Base-by-base conservation (phyloP, 2,113 vertebrate genomes). In the Sylvia atricapilla region DNA sequence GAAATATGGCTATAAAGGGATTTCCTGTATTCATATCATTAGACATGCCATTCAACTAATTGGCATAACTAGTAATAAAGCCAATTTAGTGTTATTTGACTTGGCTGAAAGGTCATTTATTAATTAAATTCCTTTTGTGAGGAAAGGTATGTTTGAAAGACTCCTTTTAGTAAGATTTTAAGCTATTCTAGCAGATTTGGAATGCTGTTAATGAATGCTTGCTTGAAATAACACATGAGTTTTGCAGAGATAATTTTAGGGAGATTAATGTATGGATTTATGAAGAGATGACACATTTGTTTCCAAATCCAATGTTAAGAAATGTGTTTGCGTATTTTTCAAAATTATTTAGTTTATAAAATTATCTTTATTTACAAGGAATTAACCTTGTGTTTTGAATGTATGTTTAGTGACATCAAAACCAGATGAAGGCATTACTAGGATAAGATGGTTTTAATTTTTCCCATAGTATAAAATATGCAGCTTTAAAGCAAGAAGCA, bases 21-120 rank as follows among this genome's bases (percentile, higher is more conserved):
- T 96, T 97, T 94, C 79, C 82, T 95, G 67, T 82, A 63, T 95
- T 93, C 75, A 44, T 91, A 60, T 91, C 33, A 64, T 80, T 80
- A 74, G 90, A 67, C 35, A 35, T 56, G 82, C 67, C 87, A 59
- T 94, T 95, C 92, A 92, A 59, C 33, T 88, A 83, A 95, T 88
- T 74, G 70, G n/a, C 75, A 52, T 90, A 91, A 77, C 30, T 25
- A 86, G 35, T 81, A 75, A 83, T 67, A 62, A 43, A 62, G 27
- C 39, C n/a, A 95, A 70, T 70, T 90, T 80, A 77, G 59, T 58
- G 59, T 59, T 46, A 66, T 59, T 89, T 90, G 62, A 91, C 87
- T 91, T 90, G 72, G 13, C 59, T 79, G 66, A 81, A 84, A 74
- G 63, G 75, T 80, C 43, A 70, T 73, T 72, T 90, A 41, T 74